A percentile compares a stretch with the other conserved stretches of the same genome.
These are phyloP conservation scores for Oncorhynchus kisutch DNA, from an alignment of 2,113 vertebrate species.

Conservation along the genomic window DNA sequence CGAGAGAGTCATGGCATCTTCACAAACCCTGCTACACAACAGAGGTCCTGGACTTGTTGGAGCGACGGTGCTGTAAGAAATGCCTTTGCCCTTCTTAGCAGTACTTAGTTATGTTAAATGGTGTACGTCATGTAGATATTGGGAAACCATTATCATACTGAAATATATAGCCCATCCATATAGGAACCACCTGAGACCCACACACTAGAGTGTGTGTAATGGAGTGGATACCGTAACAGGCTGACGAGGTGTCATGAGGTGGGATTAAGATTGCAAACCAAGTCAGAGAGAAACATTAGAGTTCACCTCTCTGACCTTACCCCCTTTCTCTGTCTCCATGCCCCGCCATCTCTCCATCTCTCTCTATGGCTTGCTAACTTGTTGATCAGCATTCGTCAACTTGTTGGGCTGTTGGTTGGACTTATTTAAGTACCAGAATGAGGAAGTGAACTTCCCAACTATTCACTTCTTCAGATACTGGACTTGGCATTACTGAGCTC, in stretches of 20 bases:
- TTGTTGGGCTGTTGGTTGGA: not conserved
- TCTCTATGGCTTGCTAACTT: constrained; percentile 32
- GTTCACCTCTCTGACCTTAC: not conserved
- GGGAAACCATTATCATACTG: not conserved
- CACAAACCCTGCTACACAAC: constrained; percentile 3
- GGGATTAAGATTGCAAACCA: too few relatives aligned
- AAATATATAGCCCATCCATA: not conserved
- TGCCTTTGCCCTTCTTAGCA: constrained; percentile 21
- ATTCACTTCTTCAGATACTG: too few relatives aligned
- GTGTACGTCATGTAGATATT: not conserved
- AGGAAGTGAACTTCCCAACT: not conserved
- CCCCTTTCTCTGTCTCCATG: not conserved
- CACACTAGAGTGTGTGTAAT: not conserved
- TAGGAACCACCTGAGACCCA: not conserved
- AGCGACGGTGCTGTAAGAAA: not conserved
- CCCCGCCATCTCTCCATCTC: constrained; percentile 8
- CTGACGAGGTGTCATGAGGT: too few relatives aligned
- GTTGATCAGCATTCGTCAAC: constrained; percentile 41
- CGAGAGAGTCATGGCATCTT: constrained; percentile 47
- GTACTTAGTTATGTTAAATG: not conserved
- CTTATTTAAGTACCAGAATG: not conserved
- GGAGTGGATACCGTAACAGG: not conserved
- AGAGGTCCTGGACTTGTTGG: constrained; percentile 29
- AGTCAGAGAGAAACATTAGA: not conserved
- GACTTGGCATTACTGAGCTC: too few relatives aligned